A percentile compares a stretch with the other conserved stretches of the same genome.
These are phyloP conservation scores for Ictalurus punctatus DNA, from an alignment of 2,113 vertebrate species.

Conservation along the genomic window DNA sequence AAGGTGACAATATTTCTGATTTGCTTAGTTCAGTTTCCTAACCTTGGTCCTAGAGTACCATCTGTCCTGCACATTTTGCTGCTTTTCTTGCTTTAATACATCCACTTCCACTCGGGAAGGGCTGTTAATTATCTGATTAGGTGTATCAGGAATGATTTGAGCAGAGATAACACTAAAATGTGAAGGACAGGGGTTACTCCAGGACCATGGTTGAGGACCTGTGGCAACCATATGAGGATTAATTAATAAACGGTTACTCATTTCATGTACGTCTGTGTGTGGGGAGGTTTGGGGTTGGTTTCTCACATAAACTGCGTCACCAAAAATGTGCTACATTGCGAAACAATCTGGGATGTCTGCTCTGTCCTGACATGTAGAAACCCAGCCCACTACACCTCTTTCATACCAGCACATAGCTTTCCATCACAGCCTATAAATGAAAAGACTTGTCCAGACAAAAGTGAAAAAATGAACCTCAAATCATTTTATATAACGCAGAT, in stretches of 20 bases:
- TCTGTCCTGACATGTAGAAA: conserved; percentile 46
- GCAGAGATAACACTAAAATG: not conserved
- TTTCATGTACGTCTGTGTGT: not conserved
- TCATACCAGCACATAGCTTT: conserved; percentile 34
- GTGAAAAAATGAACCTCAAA: not conserved
- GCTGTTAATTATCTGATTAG: not conserved
- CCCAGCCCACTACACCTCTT: conserved; percentile 4
- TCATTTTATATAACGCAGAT: not conserved
- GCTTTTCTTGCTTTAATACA: not conserved
- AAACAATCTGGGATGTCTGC: conserved; percentile 12
- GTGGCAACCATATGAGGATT: not conserved
- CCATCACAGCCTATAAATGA: not conserved
- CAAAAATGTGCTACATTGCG: conserved; percentile 33
- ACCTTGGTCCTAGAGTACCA: not conserved
- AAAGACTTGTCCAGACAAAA: conserved; percentile 17
- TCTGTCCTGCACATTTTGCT: not conserved
- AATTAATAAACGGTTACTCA: not conserved
- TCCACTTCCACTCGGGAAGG: not conserved
- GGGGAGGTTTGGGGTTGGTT: conserved; percentile 30
- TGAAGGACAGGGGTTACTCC: not conserved
- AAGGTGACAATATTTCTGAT: not conserved
- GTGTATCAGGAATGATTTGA: not conserved
- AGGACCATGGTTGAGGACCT: not conserved
- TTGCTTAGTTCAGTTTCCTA: not conserved
- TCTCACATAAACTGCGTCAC: not conserved